Evolutionary conservation across 1,140 invertebrate genomes (phyloP).

Genomic region (Drosophila grimshawi): DNA sequence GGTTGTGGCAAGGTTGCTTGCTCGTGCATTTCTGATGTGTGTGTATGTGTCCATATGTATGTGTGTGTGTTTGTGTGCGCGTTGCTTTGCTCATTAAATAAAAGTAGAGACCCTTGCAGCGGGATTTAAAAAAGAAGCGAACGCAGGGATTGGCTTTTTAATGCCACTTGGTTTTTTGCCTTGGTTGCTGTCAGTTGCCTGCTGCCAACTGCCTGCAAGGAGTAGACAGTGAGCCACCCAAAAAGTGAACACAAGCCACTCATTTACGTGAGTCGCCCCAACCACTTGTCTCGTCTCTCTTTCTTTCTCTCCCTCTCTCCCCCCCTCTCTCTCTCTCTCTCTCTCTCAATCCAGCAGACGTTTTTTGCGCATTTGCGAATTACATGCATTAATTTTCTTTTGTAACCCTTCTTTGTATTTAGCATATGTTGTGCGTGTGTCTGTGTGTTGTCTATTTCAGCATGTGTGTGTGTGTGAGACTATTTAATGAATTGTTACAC

Average conservation of each 20-base stretch:
- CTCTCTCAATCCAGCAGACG: constrained; percentile 16
- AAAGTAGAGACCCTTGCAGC: constrained; percentile 60
- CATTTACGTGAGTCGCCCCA: neutral
- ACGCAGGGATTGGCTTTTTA: constrained; percentile 68
- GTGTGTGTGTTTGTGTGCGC: constrained; percentile 23
- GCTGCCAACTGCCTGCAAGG: constrained; percentile 22
- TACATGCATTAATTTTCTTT: constrained; percentile 71
- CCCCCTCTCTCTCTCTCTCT: too few relatives aligned
- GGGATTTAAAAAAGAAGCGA: constrained; percentile 44
- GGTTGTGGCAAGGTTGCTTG: neutral
- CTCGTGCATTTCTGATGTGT: constrained; percentile 21
- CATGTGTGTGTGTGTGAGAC: constrained; percentile 37
- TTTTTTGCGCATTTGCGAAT: constrained; percentile 66
- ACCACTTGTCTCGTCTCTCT: constrained; percentile 20
- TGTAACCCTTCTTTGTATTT: constrained; percentile 67
- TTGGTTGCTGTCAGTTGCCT: constrained; percentile 16
- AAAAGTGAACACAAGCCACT: neutral
- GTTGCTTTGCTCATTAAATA: constrained; percentile 61
- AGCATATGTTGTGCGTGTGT: constrained; percentile 44
- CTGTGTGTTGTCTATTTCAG: constrained; percentile 16
- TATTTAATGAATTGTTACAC: constrained; percentile 71
- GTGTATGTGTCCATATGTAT: constrained; percentile 15
- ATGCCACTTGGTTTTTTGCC: constrained; percentile 56
- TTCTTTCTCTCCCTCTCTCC: too few relatives aligned
- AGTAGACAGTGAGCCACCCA: constrained; percentile 36